Base-by-base conservation (phyloP, 1,140 invertebrate species). In the Drosophila sp. region DNA sequence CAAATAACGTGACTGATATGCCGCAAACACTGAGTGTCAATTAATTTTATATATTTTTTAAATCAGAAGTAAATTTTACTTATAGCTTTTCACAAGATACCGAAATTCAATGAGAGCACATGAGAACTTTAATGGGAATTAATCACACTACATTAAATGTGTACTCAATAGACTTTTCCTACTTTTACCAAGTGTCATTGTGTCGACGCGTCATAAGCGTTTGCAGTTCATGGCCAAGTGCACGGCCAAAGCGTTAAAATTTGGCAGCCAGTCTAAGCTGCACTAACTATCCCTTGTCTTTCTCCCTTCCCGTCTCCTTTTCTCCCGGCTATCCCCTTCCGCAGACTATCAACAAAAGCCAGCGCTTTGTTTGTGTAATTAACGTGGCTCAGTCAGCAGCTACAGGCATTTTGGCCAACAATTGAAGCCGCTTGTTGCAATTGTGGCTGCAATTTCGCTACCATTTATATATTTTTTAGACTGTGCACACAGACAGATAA, bases 291-390 rank as follows among this genome's bases (percentile, higher is more conserved):
- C 4, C 29, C 29, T 1, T n/a, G 7, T 11, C n/a, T 9, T 2
- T 13, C 13, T 7, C n/a, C n/a, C 63, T 51, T 11, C 4, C 40
- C 7, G 11, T 9, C 5, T 1, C 7, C 54, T 13, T 3, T 38
- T 0, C 50, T 18, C 16, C 16, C 8, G 7, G 6, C 48, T 27
- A 0, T 9, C 4, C 32, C 4, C 11, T 7, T 14, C 7, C 2
- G 13, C 16, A n/a, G 11, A 18, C 36, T 13, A 54, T 9, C 6
- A 13, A 32, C 43, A n/a, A 45, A 16, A 27, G 48, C 36, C 13
- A 9, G 14, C 25, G 38, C n/a, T 69, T 48, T 77, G 50, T 51
- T 74, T 72, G 66, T 82, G 66, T 65, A 72, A 82, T 82, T 83
- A 82, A 83, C 75, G 58, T 67, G 67, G 77, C 58, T 57, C 69